These are phyloP conservation scores for Tetrax tetrax DNA, from an alignment of 2,113 vertebrate species.

Conservation along the genomic window DNA sequence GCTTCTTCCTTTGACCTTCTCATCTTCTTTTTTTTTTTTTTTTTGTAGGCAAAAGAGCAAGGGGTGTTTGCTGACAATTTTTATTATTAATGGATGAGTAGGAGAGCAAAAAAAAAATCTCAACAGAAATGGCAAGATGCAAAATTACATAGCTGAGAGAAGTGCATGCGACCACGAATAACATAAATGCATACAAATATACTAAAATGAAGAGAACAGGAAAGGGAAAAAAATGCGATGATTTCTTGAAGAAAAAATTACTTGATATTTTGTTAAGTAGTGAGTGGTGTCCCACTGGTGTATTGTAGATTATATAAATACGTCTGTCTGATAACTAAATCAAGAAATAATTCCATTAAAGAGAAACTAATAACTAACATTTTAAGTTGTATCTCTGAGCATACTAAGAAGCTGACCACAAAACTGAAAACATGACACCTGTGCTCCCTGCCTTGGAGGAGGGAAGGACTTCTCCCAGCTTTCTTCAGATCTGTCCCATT, in stretches of 20 bases:
- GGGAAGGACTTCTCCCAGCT: not conserved
- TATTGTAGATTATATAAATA: not conserved
- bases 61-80: not conserved
- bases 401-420: not conserved
- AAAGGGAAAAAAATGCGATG: not conserved
- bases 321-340: not conserved
- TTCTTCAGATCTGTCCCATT: not conserved
- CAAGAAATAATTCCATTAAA: not conserved
- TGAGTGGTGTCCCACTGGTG: not conserved
- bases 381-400: not conserved
- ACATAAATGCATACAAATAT: not conserved
- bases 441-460: not conserved
- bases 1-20: not conserved
- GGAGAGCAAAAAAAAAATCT: not conserved
- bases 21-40: not conserved
- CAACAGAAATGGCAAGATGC: not conserved
- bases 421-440: not conserved
- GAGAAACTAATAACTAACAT: not conserved
- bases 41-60: not conserved
- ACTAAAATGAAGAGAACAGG: not conserved
- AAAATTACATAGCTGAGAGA: not conserved
- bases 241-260: not conserved
- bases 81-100: not conserved
- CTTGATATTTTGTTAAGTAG: not conserved
- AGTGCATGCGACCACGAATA: not conserved